These are phyloP conservation scores for Anagyrus pseudococci DNA, from an alignment of 2,888 invertebrate genomes.

Conservation along the genomic window DNA sequence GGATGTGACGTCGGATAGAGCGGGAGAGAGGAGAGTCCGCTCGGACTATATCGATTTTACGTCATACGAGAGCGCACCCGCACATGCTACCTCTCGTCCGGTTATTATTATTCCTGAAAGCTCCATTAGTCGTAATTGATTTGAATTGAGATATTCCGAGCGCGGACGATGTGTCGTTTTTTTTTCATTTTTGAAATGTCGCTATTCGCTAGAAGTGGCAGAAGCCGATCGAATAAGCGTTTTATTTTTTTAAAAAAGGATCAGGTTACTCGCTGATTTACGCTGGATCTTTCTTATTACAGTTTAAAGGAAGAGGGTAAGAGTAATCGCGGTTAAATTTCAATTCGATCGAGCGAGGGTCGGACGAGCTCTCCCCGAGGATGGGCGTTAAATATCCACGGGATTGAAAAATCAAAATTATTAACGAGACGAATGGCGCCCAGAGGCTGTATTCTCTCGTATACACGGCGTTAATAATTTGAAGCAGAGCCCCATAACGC, in stretches of 20 bases:
- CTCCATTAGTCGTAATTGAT: slow-evolving; percentile 12
- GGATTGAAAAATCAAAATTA: too few species aligned
- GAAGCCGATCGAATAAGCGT: neutral
- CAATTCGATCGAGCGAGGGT: neutral
- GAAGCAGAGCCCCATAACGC: too few species aligned
- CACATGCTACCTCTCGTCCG: neutral
- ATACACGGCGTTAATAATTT: neutral
- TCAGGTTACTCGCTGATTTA: too few species aligned
- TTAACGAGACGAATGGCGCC: too few species aligned
- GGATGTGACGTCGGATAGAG: too few species aligned
- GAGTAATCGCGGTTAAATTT: too few species aligned
- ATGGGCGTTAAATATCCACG: too few species aligned
- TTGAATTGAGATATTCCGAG: neutral
- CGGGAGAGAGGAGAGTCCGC: neutral
- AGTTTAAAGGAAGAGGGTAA: too few species aligned
- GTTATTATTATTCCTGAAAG: neutral
- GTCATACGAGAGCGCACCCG: slow-evolving; percentile 15
- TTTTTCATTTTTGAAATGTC: neutral
- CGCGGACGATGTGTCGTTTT: too few species aligned
- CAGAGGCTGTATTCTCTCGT: neutral
- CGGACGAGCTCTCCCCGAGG: neutral
- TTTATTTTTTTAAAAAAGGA: neutral
- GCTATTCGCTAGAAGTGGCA: neutral
- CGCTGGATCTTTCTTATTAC: neutral
- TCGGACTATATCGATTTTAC: slow-evolving; percentile 21